Evolutionary conservation across 2,888 invertebrate genomes (phyloP).

Genomic region (Crematogaster levior): DNA sequence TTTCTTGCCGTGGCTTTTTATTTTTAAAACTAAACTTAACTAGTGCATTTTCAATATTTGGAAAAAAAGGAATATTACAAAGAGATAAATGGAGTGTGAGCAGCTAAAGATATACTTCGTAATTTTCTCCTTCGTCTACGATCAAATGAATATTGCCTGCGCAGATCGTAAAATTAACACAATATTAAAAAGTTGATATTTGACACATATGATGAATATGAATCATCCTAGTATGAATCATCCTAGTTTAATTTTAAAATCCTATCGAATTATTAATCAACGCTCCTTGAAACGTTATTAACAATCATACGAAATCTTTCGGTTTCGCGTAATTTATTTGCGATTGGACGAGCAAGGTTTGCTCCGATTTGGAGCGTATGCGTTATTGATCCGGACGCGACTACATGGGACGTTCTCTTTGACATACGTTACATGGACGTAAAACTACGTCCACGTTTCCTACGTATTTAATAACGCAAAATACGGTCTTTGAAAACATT

Average conservation of each 20-base stretch:
- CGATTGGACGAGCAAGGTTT: slow-evolving; percentile 39
- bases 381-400: slow-evolving; percentile 45
- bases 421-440: slow-evolving; percentile 13
- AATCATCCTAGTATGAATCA: not conserved
- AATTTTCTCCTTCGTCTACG: not conserved
- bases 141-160: not conserved
- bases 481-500: not conserved
- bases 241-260: not conserved
- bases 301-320: slow-evolving; percentile 11
- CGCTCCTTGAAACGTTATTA: not conserved
- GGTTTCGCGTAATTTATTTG: slow-evolving; percentile 21
- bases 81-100: not conserved
- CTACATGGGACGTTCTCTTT: slow-evolving; percentile 33
- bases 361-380: slow-evolving; percentile 37
- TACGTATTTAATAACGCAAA: slow-evolving; percentile 9
- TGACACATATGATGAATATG: not conserved
- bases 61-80: not conserved
- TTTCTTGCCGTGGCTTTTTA: not conserved
- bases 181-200: not conserved
- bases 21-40: not conserved
- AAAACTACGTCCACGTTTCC: slow-evolving; percentile 15
- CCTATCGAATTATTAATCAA: not conserved
- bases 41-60: not conserved
- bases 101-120: not conserved
- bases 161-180: not conserved